Evolutionary conservation across 1,140 invertebrate genomes (phyloP).

Genomic region (Berghia stephanieae): DNA sequence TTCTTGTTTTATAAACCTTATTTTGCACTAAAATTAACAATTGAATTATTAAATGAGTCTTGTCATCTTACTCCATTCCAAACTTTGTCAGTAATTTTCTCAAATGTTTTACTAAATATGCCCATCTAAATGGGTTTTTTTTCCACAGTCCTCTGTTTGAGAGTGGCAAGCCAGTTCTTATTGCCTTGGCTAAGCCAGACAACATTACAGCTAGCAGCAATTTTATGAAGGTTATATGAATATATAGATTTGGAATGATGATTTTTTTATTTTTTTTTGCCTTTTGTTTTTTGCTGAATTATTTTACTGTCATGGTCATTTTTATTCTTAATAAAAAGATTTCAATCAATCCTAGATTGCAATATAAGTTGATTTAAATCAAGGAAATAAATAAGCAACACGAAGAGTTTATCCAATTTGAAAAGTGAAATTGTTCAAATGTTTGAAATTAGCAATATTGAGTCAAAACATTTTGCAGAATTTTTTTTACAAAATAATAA

Average conservation of each 20-base stretch:
- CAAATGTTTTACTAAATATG: no score
- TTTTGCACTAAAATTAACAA: no score
- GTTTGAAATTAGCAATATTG: no score
- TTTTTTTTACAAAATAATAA: not conserved
- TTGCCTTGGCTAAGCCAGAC: conserved; percentile 28
- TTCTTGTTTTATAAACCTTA: not conserved
- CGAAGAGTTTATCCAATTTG: no score
- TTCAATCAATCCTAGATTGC: no score
- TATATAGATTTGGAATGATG: not conserved
- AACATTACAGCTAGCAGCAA: conserved; percentile 20
- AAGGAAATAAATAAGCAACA: no score
- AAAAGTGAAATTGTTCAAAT: no score
- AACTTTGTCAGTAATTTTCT: no score
- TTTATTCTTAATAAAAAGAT: not conserved
- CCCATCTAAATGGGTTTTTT: no score
- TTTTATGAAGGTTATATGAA: conserved; percentile 27
- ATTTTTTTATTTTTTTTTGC: conserved; percentile 11
- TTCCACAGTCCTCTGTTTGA: conserved; percentile 17
- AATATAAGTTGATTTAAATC: no score
- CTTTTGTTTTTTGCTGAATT: not conserved
- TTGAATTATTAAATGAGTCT: no score
- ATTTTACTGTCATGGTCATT: not conserved
- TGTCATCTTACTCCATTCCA: no score
- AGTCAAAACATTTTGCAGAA: not conserved
- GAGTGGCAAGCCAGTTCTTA: conserved; percentile 21